These are phyloP conservation scores for Caenorhabditis zanzibari DNA, from an alignment of 2,888 invertebrate genomes.

Conservation along the genomic window DNA sequence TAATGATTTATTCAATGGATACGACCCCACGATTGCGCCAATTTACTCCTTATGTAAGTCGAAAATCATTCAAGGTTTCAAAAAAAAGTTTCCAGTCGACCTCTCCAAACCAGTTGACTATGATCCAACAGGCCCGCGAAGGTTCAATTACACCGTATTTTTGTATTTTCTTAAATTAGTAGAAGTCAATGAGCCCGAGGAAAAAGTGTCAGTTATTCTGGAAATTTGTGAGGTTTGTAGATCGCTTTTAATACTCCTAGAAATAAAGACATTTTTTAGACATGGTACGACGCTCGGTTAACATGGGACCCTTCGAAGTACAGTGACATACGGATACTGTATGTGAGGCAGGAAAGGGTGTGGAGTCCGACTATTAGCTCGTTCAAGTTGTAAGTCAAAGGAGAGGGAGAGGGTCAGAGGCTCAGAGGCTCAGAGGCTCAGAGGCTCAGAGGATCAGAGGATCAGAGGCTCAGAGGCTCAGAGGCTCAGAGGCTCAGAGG, in stretches of 20 bases:
- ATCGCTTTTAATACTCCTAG: too few species aligned
- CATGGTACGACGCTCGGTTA: constrained; percentile 41
- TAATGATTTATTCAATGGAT: neutral
- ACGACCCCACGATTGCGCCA: constrained; percentile 2
- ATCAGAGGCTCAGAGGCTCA: too few species aligned
- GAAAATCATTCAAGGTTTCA: neutral
- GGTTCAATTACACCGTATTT: constrained; percentile 33
- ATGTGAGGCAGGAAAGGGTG: constrained; percentile 33
- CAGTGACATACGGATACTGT: constrained; percentile 2
- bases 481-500: too few species aligned
- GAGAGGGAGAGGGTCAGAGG: too few species aligned
- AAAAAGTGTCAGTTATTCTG: constrained; percentile 38
- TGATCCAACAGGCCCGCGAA: neutral
- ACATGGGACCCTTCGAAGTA: constrained; percentile 25
- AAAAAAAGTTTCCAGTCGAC: neutral
- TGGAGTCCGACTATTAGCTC: constrained; percentile 41
- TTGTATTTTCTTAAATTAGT: constrained; percentile 43
- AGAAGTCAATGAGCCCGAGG: constrained; percentile 40
- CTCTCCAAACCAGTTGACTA: constrained; percentile 2
- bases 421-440: too few species aligned
- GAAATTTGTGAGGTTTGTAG: constrained; percentile 28
- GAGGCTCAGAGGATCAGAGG: too few species aligned
- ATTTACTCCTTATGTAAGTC: constrained; percentile 12
- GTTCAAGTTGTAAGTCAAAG: neutral
- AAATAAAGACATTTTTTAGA: constrained; percentile 15